Evolutionary conservation across 92 coral and sea anemone species (phyloP).

Genomic region (Palythoa heliodiscus): DNA sequence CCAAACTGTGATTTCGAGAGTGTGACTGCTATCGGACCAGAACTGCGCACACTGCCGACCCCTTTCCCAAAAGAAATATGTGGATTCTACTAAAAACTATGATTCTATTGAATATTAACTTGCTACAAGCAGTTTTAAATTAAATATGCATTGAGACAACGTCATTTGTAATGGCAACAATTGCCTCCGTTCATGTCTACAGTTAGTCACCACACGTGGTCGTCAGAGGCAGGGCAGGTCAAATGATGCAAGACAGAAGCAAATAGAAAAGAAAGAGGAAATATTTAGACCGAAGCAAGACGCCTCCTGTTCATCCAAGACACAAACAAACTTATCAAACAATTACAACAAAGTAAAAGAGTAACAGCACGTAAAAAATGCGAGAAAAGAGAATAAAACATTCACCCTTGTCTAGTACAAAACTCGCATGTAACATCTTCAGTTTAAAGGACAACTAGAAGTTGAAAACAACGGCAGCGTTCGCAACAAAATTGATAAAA

Average conservation of each 20-base stretch:
- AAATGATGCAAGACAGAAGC: constrained; percentile 30
- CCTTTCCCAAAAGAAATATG: not conserved
- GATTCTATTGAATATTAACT: not conserved
- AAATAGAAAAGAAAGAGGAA: not conserved
- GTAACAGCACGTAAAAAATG: not conserved
- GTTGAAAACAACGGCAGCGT: too few relatives aligned
- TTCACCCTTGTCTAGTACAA: too few relatives aligned
- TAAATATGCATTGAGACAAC: not conserved
- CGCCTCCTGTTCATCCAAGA: not conserved
- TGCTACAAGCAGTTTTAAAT: not conserved
- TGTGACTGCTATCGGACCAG: too few relatives aligned
- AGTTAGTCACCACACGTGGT: not conserved
- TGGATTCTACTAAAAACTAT: not conserved
- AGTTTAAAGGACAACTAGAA: too few relatives aligned
- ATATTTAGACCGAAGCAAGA: not conserved
- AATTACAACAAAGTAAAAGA: not conserved
- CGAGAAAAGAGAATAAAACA: too few relatives aligned
- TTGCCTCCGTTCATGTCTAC: not conserved
- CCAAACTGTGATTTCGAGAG: too few relatives aligned
- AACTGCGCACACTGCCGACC: not conserved
- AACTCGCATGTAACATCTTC: too few relatives aligned
- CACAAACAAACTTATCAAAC: not conserved
- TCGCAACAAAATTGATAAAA: too few relatives aligned
- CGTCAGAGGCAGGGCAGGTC: constrained; percentile 38
- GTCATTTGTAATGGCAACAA: not conserved